These are phyloP conservation scores for Leucophora obtusa DNA, from an alignment of 2,888 invertebrate species.

Conservation along the genomic window DNA sequence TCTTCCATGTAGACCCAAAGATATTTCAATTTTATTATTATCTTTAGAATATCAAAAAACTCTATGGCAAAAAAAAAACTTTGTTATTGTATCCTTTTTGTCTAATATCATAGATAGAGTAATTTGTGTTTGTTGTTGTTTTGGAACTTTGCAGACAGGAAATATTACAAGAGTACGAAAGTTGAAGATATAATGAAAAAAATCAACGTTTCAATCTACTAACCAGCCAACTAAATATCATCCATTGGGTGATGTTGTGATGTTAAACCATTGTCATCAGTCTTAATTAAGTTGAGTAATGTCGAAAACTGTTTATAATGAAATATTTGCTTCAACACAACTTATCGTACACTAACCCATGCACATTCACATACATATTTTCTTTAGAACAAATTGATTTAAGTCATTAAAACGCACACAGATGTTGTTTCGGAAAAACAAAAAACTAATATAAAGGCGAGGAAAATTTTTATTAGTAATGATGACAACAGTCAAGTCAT, in stretches of 20 bases:
- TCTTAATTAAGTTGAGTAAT: conserved; percentile 63
- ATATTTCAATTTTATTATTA: conserved; percentile 50
- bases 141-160: conserved; percentile 68
- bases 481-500: conserved; percentile 41
- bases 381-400: conserved; percentile 35
- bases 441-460: background rate
- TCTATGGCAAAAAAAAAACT: conserved; percentile 11
- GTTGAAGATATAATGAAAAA: conserved; percentile 17
- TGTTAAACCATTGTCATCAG: conserved; percentile 58
- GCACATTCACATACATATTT: background rate
- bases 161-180: conserved; percentile 64
- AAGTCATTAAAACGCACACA: conserved; percentile 21
- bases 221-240: background rate
- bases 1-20: conserved; percentile 22
- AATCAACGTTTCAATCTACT: conserved; percentile 9
- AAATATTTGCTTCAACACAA: conserved; percentile 50
- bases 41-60: conserved; percentile 41
- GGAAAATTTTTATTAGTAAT: conserved; percentile 36
- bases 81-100: conserved; percentile 26
- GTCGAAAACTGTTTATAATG: conserved; percentile 56
- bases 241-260: conserved; percentile 31
- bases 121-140: conserved; percentile 62
- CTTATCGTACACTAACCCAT: background rate
- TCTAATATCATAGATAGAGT: conserved; percentile 37
- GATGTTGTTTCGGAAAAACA: background rate